Evolutionary conservation across 1,140 invertebrate species (phyloP).

Genomic region (Polypedilum vanderplanki): DNA sequence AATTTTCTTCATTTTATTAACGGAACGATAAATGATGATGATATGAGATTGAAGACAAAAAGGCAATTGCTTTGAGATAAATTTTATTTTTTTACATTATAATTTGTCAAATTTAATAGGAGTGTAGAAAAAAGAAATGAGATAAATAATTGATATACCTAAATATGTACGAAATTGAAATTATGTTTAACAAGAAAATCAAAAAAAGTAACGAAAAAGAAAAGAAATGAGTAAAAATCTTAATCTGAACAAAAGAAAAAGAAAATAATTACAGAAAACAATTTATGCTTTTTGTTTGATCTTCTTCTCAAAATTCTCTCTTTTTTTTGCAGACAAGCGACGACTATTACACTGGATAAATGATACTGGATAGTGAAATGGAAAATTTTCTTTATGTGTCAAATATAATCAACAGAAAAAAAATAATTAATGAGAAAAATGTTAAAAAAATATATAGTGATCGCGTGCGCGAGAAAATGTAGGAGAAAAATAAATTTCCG

Average conservation of each 20-base stretch:
- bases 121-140: too few relatives aligned
- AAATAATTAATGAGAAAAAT: background rate
- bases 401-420: background rate
- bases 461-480: too few relatives aligned
- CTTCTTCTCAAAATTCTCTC: background rate
- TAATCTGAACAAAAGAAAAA: constrained; percentile 18
- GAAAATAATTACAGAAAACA: background rate
- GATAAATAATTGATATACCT: too few relatives aligned
- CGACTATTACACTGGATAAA: background rate
- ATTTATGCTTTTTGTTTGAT: constrained; percentile 1
- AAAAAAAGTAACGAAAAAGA: constrained; percentile 11
- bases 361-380: background rate
- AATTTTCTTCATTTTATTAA: too few relatives aligned
- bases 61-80: too few relatives aligned
- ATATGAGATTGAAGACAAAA: too few relatives aligned
- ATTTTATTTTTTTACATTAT: too few relatives aligned
- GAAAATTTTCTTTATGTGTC: constrained; percentile 25
- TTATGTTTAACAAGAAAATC: background rate
- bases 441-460: background rate
- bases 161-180: background rate
- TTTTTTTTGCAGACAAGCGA: constrained; percentile 23
- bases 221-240: background rate
- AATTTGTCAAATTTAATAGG: too few relatives aligned
- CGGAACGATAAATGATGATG: too few relatives aligned
- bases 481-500: too few relatives aligned